phyloP scores from a whole-genome alignment of 1,140 invertebrate species.

The Drosophila seguyi region DNA sequence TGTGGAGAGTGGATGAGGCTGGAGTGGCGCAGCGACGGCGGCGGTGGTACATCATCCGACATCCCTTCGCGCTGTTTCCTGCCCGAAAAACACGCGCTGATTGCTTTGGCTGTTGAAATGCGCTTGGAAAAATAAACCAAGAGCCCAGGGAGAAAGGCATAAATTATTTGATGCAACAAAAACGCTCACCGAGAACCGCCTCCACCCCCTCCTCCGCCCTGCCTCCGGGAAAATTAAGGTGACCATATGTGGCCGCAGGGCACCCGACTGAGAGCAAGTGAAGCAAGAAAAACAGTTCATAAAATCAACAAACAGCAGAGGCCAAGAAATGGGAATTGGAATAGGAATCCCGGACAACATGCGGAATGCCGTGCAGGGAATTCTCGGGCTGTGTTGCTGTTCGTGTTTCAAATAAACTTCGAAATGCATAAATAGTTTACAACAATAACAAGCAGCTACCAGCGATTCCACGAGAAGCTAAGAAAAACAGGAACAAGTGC shows the following conservation, averaged over 20 bases:
- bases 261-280: conserved; percentile 73
- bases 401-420: conserved; percentile 81
- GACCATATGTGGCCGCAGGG: conserved; percentile 81
- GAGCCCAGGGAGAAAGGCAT: conserved; percentile 75
- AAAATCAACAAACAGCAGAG: conserved; percentile 78
- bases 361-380: conserved; percentile 64
- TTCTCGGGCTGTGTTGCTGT: conserved; percentile 33
- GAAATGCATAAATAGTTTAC: conserved; percentile 83
- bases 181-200: conserved; percentile 5
- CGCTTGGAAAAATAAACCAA: conserved; percentile 82
- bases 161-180: conserved; percentile 72
- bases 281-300: conserved; percentile 82
- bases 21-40: neutral
- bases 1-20: neutral
- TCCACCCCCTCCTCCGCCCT: neutral
- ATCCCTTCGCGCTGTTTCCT: conserved; percentile 77
- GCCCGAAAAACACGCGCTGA: conserved; percentile 67
- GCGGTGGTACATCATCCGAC: conserved; percentile 54
- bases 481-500: conserved; percentile 78
- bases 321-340: conserved; percentile 20
- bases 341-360: conserved; percentile 55
- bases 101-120: conserved; percentile 81
- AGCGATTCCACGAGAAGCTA: conserved; percentile 41
- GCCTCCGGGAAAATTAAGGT: conserved; percentile 67
- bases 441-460: conserved; percentile 68